phyloP scores from a whole-genome alignment of 2,888 invertebrate genomes.

The Tenthredo scrophulariae region DNA sequence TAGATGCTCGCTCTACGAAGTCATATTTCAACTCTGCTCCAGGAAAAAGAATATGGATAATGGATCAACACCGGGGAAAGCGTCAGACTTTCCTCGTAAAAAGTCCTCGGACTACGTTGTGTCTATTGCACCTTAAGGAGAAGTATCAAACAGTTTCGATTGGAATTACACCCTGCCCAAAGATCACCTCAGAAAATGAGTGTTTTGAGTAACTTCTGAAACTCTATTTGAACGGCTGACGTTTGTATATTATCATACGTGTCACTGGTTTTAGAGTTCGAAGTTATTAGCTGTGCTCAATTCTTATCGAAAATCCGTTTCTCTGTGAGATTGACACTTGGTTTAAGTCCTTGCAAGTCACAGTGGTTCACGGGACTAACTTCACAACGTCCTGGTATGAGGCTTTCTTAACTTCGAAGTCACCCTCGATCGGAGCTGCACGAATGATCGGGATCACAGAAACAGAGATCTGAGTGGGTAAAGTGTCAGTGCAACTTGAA shows the following conservation, averaged over 20 bases:
- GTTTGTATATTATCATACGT: neutral
- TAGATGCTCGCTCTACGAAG: constrained; percentile 44
- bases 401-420: neutral
- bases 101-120: neutral
- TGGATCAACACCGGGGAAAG: neutral
- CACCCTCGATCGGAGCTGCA: neutral
- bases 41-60: constrained; percentile 13
- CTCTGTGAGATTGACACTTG: constrained; percentile 10
- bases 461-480: neutral
- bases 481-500: neutral
- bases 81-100: neutral
- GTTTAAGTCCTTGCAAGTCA: constrained; percentile 9
- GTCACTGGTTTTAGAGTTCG: constrained; percentile 22
- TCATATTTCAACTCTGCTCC: constrained; percentile 33
- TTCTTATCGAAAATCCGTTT: neutral
- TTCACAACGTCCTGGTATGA: neutral
- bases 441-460: constrained; percentile 4
- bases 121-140: neutral
- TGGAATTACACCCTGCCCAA: neutral
- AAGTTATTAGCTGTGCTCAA: neutral
- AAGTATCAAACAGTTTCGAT: neutral
- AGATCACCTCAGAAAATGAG: neutral
- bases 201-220: neutral
- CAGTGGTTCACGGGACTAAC: constrained; percentile 15
- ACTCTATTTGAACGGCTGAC: neutral